Base-by-base conservation (phyloP, 2,888 invertebrate species). In the Hybos culiciformis region DNA sequence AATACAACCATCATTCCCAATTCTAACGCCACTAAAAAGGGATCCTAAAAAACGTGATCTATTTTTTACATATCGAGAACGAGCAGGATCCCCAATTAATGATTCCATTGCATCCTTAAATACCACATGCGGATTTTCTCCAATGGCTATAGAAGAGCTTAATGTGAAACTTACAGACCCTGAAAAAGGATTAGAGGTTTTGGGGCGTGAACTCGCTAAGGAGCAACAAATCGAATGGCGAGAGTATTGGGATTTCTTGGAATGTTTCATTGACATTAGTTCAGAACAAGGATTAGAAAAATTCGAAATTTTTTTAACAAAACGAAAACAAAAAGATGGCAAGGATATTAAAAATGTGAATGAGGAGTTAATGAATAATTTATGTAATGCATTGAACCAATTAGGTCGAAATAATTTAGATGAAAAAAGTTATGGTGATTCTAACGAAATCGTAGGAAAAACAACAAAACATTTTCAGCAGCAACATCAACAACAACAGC, bases 201-300 rank as follows among this genome's bases (percentile, higher is more conserved):
- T 87, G 33, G 92, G 88, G 48, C 74, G 83, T 70, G 79, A 63
- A 42, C 42, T 64, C 48, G 86, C 88, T 1, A 74, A 75, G 48
- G 73, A 83, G 60, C 74, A 77, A 61, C 72, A 80, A 42, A 72
- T 87, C 0, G 74, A 76, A 9, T 94, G 93, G 93, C 80, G 78
- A 47, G 94, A 96, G 58, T 87, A 87, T 66, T 96, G 94, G 94
- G 80, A 82, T 6, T 94, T 94, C 60, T 67, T 94, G 12, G 80
- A 83, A 52, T 74, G 75, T 2, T 91, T 85, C 62, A 73, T 83
- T 1, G 83, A 96, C 62, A 70, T 96, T 6, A 66, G 80, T 0
- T 74, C 81, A 0, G 58, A 68, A 0, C 79, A 83, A 43, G 94
- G 93, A 1, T 69, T 94, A 8, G 56, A 65, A 1, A 68, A 77